Evolutionary conservation across 1,140 invertebrate genomes (phyloP).

Genomic region (Drosophila sp.): DNA sequence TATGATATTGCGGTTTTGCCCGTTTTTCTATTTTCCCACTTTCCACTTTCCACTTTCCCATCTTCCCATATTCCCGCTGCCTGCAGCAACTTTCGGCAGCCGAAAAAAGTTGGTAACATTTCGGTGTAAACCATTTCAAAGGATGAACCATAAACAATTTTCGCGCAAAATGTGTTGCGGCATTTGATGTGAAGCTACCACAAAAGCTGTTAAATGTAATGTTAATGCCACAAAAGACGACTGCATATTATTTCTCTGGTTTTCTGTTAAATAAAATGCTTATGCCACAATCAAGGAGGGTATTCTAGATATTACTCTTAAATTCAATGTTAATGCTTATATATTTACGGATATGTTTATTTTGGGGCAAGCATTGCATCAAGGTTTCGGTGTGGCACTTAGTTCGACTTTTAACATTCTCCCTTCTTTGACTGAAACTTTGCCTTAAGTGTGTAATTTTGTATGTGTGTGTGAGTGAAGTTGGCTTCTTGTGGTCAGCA

Average conservation of each 20-base stretch:
- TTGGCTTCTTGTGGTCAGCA: slow-evolving; percentile 46
- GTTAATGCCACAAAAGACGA: slow-evolving; percentile 46
- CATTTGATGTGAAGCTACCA: slow-evolving; percentile 47
- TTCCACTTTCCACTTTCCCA: too few relatives aligned
- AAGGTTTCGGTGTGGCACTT: slow-evolving; percentile 15
- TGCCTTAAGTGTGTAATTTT: background rate
- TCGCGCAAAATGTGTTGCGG: slow-evolving; percentile 37
- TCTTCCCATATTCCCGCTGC: slow-evolving; percentile 23
- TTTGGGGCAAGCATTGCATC: slow-evolving; percentile 12
- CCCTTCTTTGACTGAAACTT: slow-evolving; percentile 63
- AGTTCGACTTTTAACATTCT: slow-evolving; percentile 36
- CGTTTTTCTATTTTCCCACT: too few relatives aligned
- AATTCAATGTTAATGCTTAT: background rate
- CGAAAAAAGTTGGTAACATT: slow-evolving; percentile 30
- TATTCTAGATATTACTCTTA: background rate
- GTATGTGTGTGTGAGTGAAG: slow-evolving; percentile 18
- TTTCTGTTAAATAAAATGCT: too few relatives aligned
- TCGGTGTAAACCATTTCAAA: slow-evolving; percentile 37
- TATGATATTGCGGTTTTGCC: slow-evolving; percentile 76
- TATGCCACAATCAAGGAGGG: too few relatives aligned
- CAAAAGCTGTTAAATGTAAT: slow-evolving; percentile 75
- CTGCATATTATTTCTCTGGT: too few relatives aligned
- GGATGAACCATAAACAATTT: slow-evolving; percentile 65
- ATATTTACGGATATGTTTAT: background rate
- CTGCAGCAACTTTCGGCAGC: slow-evolving; percentile 66